Percentiles rank a stretch among this genome's conserved stretches.
phyloP scores from a whole-genome alignment of 2,113 vertebrate genomes.

The Phalacrocorax brasilianus region DNA sequence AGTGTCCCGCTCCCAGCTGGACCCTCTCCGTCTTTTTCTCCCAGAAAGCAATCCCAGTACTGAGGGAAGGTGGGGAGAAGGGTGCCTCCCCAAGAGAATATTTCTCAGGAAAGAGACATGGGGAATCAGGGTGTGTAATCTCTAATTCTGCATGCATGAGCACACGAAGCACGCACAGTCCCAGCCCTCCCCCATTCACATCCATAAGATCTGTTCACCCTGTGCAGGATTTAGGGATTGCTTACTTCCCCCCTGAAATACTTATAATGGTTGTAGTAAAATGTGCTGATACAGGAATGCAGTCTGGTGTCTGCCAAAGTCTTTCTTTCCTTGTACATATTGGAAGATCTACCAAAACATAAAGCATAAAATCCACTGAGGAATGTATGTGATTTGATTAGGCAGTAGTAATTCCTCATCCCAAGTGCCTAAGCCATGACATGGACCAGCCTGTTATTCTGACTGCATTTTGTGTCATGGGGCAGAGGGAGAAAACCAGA shows the following conservation, averaged over 20 bases:
- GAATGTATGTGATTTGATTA: constrained; percentile 1
- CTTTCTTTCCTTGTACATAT: not conserved
- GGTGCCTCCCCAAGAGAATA: not conserved
- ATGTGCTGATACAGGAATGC: not conserved
- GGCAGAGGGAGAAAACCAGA: not conserved
- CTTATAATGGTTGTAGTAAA: not conserved
- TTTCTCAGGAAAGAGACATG: not conserved
- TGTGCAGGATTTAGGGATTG: not conserved
- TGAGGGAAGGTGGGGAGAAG: not conserved
- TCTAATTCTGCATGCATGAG: not conserved
- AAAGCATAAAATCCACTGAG: not conserved
- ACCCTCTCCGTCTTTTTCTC: not conserved
- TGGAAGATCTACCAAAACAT: not conserved
- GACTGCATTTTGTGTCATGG: not conserved
- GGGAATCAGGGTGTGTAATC: not conserved
- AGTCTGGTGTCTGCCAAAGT: not conserved
- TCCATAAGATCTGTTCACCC: not conserved
- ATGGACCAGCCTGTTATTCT: not conserved
- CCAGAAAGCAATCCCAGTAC: not conserved
- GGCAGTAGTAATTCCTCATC: not conserved
- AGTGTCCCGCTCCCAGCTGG: not conserved
- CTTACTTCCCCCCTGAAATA: not conserved
- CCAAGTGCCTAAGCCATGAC: not conserved
- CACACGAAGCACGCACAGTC: not conserved
- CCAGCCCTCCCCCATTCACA: not conserved